Conservation (phyloP, 2,113 vertebrate genomes). For the Etheostoma spectabile region DNA sequence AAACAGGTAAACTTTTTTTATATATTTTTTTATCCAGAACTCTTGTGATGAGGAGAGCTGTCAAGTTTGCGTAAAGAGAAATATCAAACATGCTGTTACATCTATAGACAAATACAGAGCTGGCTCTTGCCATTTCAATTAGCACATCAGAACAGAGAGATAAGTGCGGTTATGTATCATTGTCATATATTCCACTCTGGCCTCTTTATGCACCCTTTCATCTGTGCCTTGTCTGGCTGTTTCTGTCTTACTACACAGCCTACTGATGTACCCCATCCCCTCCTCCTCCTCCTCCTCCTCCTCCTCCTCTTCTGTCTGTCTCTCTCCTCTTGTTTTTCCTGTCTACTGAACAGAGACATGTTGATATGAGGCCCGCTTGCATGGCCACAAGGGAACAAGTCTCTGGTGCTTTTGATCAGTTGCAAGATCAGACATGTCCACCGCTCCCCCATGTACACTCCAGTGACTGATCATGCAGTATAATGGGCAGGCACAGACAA, state of each 20-base stretch:
- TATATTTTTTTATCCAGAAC: not conserved
- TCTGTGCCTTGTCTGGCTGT: conserved; percentile 68
- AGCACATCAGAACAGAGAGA: conserved; percentile 60
- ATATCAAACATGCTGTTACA: conserved; percentile 21
- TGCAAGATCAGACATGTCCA: conserved; percentile 83
- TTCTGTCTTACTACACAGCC: conserved; percentile 45
- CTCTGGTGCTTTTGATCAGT: conserved; percentile 82
- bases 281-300: conserved; percentile 14
- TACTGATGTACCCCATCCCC: conserved; percentile 13
- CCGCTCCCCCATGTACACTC: conserved; percentile 68
- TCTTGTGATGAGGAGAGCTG: conserved; percentile 10
- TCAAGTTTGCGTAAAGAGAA: conserved; percentile 23
- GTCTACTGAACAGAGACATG: conserved; percentile 83
- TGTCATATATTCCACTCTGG: conserved; percentile 64
- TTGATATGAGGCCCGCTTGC: conserved; percentile 79
- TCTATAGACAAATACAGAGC: conserved; percentile 31
- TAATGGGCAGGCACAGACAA: conserved; percentile 73
- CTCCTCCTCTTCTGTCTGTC: conserved; percentile 32
- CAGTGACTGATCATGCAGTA: conserved; percentile 81
- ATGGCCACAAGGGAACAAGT: conserved; percentile 73
- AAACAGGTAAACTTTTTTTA: conserved; percentile 5
- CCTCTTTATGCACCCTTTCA: conserved; percentile 73
- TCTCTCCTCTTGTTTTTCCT: conserved; percentile 75
- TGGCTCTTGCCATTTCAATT: conserved; percentile 67
- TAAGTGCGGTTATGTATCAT: conserved; percentile 66